A percentile compares a stretch with the other conserved stretches of the same genome.
These are phyloP conservation scores for human DNA, from an alignment of 2,113 vertebrate genomes.

Conservation along the genomic window GRCh38 chr1:100419501-100420000, in stretches of 20 bases:
- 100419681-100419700: background rate
- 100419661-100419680: background rate
- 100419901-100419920: background rate
- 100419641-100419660: background rate
- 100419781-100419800: background rate
- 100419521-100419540: background rate
- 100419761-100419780: background rate
- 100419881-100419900: background rate
- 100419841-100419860: constrained; percentile 23
- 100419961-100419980: background rate
- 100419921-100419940: background rate
- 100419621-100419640: background rate
- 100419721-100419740: constrained; percentile 12
- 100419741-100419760: background rate
- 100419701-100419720: background rate
- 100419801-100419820: background rate
- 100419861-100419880: constrained; percentile 12
- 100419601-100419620: background rate
- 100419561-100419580: background rate
- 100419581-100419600: background rate
- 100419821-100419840: background rate
- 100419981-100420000: background rate
- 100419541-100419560: background rate
- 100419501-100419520: background rate
- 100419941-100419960: constrained; percentile 2